Conservation (phyloP, 2,113 vertebrate species). For the Petromus typicus region DNA sequence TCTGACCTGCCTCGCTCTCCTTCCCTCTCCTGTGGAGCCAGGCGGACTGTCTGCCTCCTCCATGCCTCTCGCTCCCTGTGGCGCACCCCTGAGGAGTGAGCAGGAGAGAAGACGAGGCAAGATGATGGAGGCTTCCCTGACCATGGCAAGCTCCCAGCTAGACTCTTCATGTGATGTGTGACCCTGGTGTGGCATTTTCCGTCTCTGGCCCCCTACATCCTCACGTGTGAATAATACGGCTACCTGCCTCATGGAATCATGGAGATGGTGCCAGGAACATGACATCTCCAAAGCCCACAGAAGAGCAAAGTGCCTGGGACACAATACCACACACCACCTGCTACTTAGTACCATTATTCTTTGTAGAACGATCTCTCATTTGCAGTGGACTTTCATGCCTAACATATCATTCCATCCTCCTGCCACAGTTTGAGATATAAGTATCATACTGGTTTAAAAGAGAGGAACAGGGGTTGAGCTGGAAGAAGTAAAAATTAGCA, state of each 20-base stretch:
- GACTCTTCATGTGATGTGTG: neutral
- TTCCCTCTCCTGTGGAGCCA: neutral
- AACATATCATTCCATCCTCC: neutral
- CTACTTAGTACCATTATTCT: neutral
- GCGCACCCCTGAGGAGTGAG: neutral
- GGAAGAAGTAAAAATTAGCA: neutral
- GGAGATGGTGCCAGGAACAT: neutral
- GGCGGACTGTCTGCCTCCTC: too few relatives aligned
- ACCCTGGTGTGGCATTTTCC: neutral
- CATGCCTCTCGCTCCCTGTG: neutral
- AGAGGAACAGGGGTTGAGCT: neutral
- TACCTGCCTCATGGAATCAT: neutral
- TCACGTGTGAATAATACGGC: neutral
- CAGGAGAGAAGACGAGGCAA: neutral
- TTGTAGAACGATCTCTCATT: neutral
- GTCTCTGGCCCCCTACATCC: neutral
- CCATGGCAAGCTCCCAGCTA: neutral
- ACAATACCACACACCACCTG: rapidly evolving
- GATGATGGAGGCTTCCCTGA: neutral
- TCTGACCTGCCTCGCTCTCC: neutral
- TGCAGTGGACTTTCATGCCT: neutral
- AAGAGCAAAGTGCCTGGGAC: neutral
- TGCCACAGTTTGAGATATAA: neutral
- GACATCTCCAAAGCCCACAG: neutral
- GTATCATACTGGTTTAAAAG: neutral